Evolutionary conservation across 2,888 invertebrate genomes (phyloP).

Genomic region (Pegoplata infirma): DNA sequence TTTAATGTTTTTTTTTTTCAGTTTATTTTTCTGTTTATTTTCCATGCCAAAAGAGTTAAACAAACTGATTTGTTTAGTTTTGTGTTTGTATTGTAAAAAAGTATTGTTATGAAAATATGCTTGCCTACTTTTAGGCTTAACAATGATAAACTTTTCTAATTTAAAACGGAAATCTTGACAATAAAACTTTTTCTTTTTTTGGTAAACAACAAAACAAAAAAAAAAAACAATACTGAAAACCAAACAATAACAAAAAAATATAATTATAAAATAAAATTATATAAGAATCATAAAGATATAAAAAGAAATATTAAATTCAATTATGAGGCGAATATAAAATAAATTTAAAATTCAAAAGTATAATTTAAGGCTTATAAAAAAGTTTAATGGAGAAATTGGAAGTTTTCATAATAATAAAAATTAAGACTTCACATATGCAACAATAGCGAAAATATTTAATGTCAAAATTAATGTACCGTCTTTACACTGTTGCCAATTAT

Average conservation of each 20-base stretch:
- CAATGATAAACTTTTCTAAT: constrained; percentile 58
- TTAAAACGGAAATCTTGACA: constrained; percentile 56
- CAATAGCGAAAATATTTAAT: too few relatives aligned
- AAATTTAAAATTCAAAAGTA: background rate
- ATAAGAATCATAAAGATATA: background rate
- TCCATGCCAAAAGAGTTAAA: constrained; percentile 13
- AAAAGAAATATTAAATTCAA: background rate
- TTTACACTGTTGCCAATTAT: too few relatives aligned
- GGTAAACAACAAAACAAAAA: too few relatives aligned
- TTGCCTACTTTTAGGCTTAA: constrained; percentile 38
- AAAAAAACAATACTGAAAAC: too few relatives aligned
- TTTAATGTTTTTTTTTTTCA: background rate
- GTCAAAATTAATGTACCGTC: too few relatives aligned
- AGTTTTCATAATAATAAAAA: too few relatives aligned
- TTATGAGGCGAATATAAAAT: background rate
- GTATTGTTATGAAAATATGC: constrained; percentile 36
- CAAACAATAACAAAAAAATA: too few relatives aligned
- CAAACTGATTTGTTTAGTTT: constrained; percentile 25
- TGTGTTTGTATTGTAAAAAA: background rate
- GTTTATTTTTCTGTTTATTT: background rate
- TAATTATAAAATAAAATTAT: too few relatives aligned
- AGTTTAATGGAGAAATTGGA: too few relatives aligned
- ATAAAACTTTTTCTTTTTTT: background rate
- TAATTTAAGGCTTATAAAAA: background rate
- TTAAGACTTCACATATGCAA: too few relatives aligned